These are phyloP conservation scores for Phodopus roborovskii DNA, from an alignment of 2,113 vertebrate species.

Conservation along the genomic window DNA sequence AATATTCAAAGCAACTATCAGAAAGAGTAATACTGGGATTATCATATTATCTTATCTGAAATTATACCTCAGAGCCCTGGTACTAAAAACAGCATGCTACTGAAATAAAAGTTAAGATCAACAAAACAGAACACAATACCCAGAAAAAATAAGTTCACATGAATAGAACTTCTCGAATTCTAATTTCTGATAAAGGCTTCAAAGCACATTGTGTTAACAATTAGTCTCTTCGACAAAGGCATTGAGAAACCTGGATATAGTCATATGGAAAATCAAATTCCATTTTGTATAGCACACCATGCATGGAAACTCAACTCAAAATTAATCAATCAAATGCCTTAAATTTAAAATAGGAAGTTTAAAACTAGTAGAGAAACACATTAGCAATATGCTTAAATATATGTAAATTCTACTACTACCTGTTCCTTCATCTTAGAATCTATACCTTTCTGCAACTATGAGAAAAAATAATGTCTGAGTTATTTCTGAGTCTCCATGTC, in stretches of 20 bases:
- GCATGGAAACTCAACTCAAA: background rate
- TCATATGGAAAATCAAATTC: background rate
- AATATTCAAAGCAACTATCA: background rate
- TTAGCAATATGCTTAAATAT: background rate
- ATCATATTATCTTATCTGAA: background rate
- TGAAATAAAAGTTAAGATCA: background rate
- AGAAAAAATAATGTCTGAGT: background rate
- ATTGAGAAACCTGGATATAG: background rate
- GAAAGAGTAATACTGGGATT: no score
- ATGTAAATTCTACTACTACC: no score
- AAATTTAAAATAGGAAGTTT: background rate
- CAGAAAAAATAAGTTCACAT: background rate
- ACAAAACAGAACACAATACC: background rate
- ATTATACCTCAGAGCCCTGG: background rate
- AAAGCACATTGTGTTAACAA: background rate
- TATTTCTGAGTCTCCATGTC: background rate
- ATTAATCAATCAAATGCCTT: background rate
- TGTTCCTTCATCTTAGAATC: background rate
- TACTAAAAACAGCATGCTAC: background rate
- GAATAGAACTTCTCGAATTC: background rate
- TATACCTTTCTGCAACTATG: background rate
- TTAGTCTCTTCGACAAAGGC: background rate
- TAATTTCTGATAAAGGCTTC: background rate
- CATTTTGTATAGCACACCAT: background rate
- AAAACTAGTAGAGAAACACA: background rate